Base-by-base conservation (phyloP, 2,797 vertebrate genomes). In the Hirundo rustica region DNA sequence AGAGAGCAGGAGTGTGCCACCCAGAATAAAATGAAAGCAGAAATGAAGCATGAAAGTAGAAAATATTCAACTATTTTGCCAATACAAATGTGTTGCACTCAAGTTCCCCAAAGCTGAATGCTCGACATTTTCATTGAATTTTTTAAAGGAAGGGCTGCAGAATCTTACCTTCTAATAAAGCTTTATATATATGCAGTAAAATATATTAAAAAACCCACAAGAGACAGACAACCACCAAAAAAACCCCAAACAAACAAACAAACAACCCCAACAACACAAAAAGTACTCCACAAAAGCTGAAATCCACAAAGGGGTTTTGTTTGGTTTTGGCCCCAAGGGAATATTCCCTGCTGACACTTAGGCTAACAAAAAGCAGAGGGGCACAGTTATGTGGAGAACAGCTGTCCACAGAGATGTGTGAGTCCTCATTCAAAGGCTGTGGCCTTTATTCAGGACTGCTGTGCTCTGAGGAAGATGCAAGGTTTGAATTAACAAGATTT, bases 321-420 rank as follows among this genome's bases (percentile, higher is more conserved):
- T 54, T 68, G 32, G 26, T 61, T 60, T 64, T 55, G 40, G 25
- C 23, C 19, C 50, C 5, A 13, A 51, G 5, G 25, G 34, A 74
- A n/a, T 7, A 48, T 8, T 62, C 34, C 29, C 32, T 36, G n/a
- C 58, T n/a, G 34, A 40, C 0, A 38, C 34, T 21, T 10, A 20
- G 13, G 40, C 48, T 58, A 53, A 71, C 3, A 7, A 10, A 61
- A 80, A 30, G 75, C 17, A 27, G 42, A 72, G 32, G 17, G 68
- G 14, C 16, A 26, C 0, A 1, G 25, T 5, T 17, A 7, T 32
- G 50, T 9, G 26, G 40, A 76, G 48, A 38, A 23, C 42, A 48
- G 45, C 0, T 71, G 38, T 7, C 26, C 29, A 27, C 16, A 16
- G 54, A 34, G 65, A 76, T 6, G 4, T 15, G 0, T 2, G 9